phyloP scores from a whole-genome alignment of 2,113 vertebrate species.

The Tamias sibiricus region DNA sequence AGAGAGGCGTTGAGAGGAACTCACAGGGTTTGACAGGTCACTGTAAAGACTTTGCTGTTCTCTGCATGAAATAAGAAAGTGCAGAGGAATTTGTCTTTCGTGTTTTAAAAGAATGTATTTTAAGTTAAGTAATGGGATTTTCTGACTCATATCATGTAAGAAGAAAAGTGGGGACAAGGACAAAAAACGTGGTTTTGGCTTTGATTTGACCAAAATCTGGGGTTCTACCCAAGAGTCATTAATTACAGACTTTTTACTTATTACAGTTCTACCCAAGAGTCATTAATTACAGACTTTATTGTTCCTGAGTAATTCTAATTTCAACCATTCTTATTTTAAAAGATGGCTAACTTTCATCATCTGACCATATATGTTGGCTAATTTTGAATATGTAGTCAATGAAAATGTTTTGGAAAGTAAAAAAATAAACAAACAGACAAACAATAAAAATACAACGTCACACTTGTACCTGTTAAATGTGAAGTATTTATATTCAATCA shows the following conservation, averaged over 20 bases:
- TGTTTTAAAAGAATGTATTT: neutral
- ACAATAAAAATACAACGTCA: neutral
- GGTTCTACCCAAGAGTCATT: neutral
- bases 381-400: neutral
- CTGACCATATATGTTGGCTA: neutral
- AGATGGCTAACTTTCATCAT: neutral
- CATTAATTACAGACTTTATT: neutral
- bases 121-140: neutral
- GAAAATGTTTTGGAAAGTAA: neutral
- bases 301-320: neutral
- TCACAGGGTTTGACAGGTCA: rapidly evolving
- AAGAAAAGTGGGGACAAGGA: neutral
- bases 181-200: neutral
- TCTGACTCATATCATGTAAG: neutral
- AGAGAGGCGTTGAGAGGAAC: neutral
- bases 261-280: neutral
- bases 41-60: neutral
- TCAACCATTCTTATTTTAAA: neutral
- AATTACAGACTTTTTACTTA: neutral
- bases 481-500: neutral
- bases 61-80: neutral
- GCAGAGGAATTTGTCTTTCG: neutral
- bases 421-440: neutral
- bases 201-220: neutral
- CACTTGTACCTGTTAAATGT: neutral